Evolutionary conservation across 2,888 invertebrate genomes (phyloP).

Genomic region (Zeuzera pyrina): DNA sequence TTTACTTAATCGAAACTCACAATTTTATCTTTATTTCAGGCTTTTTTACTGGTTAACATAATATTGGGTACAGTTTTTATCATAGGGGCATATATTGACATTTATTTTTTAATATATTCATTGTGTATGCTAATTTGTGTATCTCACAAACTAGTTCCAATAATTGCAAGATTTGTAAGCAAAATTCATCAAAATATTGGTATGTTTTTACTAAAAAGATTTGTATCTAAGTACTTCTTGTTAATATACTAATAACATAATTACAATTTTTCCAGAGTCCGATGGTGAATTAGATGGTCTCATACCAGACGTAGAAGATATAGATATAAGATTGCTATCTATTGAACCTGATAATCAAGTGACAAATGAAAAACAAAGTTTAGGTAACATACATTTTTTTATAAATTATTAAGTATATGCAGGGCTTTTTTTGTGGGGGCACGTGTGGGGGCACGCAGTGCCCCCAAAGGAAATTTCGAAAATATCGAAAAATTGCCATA

Average conservation of each 20-base stretch:
- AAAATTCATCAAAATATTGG: constrained; percentile 56
- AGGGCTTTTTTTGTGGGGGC: too few species aligned
- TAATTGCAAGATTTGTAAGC: constrained; percentile 31
- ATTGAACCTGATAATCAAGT: constrained; percentile 48
- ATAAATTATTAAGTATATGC: too few species aligned
- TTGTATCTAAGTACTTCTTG: not conserved
- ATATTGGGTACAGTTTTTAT: constrained; percentile 38
- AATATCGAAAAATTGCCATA: too few species aligned
- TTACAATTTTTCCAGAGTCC: constrained; percentile 38
- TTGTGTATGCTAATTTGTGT: constrained; percentile 37
- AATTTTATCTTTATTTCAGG: constrained; percentile 37
- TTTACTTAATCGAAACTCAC: not conserved
- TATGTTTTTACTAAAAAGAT: constrained; percentile 19
- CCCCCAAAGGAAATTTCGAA: too few species aligned
- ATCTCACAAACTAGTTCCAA: constrained; percentile 41
- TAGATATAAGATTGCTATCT: constrained; percentile 48
- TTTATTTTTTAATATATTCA: constrained; percentile 44
- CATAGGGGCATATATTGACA: constrained; percentile 47
- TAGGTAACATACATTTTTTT: too few species aligned
- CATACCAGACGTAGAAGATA: constrained; percentile 52
- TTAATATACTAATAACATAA: not conserved
- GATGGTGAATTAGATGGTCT: constrained; percentile 58
- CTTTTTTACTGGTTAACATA: constrained; percentile 52
- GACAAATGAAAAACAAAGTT: constrained; percentile 49
- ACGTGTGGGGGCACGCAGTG: too few species aligned